Percentiles rank a stretch among this genome's conserved stretches.
Evolutionary conservation across 2,797 vertebrate species (phyloP).

Genomic region (Channa striata): DNA sequence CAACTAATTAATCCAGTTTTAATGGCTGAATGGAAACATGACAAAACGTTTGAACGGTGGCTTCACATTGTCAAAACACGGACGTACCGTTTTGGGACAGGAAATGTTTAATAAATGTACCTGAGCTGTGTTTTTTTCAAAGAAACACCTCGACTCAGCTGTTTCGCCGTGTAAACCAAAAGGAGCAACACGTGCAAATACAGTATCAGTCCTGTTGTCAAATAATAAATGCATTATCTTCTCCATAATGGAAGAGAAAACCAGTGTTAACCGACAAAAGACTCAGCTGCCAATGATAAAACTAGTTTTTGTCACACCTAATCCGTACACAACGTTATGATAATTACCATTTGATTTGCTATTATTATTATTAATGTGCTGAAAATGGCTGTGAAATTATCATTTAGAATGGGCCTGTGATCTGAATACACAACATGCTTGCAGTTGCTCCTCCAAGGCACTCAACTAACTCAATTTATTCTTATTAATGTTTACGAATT

Average conservation of each 20-base stretch:
- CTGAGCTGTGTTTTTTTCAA: constrained; percentile 35
- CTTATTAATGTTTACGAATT: constrained; percentile 86
- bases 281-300: constrained; percentile 71
- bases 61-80: constrained; percentile 42
- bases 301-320: constrained; percentile 68
- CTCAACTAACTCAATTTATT: constrained; percentile 84
- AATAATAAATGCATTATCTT: constrained; percentile 52
- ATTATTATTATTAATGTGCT: constrained; percentile 80
- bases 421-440: constrained; percentile 69
- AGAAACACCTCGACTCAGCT: constrained; percentile 20
- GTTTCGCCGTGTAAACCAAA: constrained; percentile 22
- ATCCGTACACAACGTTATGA: constrained; percentile 71
- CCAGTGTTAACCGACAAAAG: constrained; percentile 60
- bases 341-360: constrained; percentile 80
- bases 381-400: constrained; percentile 82
- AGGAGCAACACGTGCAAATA: constrained; percentile 34
- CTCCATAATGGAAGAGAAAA: constrained; percentile 51
- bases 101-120: constrained; percentile 20
- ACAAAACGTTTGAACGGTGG: constrained; percentile 42
- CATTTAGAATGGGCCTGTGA: constrained; percentile 77
- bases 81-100: constrained; percentile 1
- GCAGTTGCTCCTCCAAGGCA: constrained; percentile 70
- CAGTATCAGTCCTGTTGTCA: constrained; percentile 26
- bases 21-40: constrained; percentile 32
- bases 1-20: constrained; percentile 58